These are phyloP conservation scores for Stegastes partitus DNA, from an alignment of 2,113 vertebrate genomes.

Conservation along the genomic window DNA sequence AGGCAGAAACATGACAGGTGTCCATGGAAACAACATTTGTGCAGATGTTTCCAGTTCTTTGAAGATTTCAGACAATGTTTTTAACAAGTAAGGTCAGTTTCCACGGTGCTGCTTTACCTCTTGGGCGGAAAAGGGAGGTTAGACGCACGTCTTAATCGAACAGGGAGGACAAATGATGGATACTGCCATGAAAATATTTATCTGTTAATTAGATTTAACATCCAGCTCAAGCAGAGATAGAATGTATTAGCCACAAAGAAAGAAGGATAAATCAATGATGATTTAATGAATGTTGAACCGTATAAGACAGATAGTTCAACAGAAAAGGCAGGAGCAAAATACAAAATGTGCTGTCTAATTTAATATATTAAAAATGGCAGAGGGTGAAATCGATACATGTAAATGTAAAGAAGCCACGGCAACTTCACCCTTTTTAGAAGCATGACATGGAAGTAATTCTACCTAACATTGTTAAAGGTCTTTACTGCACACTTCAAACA, in stretches of 20 bases:
- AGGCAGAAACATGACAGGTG: conserved; percentile 80
- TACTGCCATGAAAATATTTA: conserved; percentile 4
- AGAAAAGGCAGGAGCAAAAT: conserved; percentile 6
- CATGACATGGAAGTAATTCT: conserved; percentile 10
- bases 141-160: conserved; percentile 33
- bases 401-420: conserved; percentile 23
- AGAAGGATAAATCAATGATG: not conserved
- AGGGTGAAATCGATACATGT: conserved; percentile 34
- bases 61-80: conserved; percentile 65
- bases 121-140: not conserved
- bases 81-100: conserved; percentile 61
- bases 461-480: not conserved
- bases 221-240: not conserved
- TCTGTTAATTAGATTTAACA: conserved; percentile 6
- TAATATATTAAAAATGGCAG: not conserved
- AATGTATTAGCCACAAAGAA: not conserved
- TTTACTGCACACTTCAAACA: conserved; percentile 27
- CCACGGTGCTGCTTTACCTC: conserved; percentile 23
- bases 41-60: conserved; percentile 75
- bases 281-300: conserved; percentile 9
- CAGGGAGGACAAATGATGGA: conserved; percentile 2
- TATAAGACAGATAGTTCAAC: not conserved
- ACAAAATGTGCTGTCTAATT: conserved; percentile 11
- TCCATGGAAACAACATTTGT: conserved; percentile 82
- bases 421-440: conserved; percentile 6